These are phyloP conservation scores for Pluvianellus socialis DNA, from an alignment of 2,113 vertebrate genomes.

Conservation along the genomic window DNA sequence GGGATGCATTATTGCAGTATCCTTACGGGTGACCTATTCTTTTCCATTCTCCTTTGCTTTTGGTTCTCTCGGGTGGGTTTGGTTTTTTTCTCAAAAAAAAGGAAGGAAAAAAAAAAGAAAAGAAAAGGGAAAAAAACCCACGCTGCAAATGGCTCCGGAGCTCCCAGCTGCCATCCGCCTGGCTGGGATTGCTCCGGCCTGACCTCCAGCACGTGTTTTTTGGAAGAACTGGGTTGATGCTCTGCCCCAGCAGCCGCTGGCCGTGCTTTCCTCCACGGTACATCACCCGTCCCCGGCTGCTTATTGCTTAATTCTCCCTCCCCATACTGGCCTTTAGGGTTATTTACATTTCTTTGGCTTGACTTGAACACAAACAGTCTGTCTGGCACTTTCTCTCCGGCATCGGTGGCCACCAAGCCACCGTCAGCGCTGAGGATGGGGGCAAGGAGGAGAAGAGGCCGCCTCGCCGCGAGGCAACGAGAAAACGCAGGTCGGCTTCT, in stretches of 20 bases:
- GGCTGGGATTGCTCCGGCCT: neutral
- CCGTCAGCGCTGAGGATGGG: neutral
- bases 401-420: neutral
- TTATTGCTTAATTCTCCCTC: conserved; percentile 47
- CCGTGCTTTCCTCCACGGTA: neutral
- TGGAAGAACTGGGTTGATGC: neutral
- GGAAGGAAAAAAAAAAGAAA: neutral
- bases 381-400: neutral
- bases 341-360: conserved; percentile 73
- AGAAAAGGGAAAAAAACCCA: neutral
- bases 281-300: neutral
- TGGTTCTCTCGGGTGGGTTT: too few relatives aligned
- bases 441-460: neutral
- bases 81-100: too few relatives aligned
- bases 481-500: neutral
- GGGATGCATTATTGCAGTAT: too few relatives aligned
- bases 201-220: neutral
- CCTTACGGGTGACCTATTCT: too few relatives aligned
- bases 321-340: conserved; percentile 13
- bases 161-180: neutral
- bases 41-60: too few relatives aligned
- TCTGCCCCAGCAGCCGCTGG: neutral
- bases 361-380: conserved; percentile 9
- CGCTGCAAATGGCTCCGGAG: neutral
- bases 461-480: neutral